These are phyloP conservation scores for Halocynthia aurantium DNA, from an alignment of 23 tunicate species.

Conservation along the genomic window DNA sequence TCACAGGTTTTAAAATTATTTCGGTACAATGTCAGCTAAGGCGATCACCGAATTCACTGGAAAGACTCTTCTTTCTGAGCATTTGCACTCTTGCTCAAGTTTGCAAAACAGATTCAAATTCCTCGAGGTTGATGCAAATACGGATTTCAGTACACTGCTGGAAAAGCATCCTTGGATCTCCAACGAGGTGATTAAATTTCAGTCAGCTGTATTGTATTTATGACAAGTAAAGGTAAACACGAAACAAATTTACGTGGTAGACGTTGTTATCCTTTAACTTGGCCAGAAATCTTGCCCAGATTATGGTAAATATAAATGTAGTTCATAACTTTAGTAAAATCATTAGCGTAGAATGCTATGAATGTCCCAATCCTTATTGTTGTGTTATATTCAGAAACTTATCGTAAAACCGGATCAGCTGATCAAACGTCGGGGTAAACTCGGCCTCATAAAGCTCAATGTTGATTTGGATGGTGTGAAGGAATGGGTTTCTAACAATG, in stretches of 20 bases:
- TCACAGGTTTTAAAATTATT: background rate
- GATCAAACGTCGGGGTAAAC: constrained; percentile 94
- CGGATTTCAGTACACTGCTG: constrained; percentile 33
- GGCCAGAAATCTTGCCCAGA: background rate
- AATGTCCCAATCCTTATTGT: background rate
- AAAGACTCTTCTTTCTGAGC: constrained; percentile 54
- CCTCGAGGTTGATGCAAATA: constrained; percentile 28
- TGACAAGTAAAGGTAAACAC: background rate
- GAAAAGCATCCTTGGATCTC: constrained; percentile 52
- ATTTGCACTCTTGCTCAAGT: constrained; percentile 23
- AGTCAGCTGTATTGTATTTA: background rate
- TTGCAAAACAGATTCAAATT: constrained; percentile 45
- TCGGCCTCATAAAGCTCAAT: constrained; percentile 83
- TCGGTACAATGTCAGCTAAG: constrained; percentile 81
- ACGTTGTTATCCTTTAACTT: too few species aligned
- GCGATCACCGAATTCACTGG: constrained; percentile 83
- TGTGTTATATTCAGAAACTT: constrained; percentile 39
- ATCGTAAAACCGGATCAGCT: constrained; percentile 97
- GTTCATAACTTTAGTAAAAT: background rate
- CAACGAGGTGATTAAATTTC: constrained; percentile 40
- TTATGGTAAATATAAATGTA: background rate
- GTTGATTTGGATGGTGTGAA: constrained; percentile 54
- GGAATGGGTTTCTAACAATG: constrained; percentile 59
- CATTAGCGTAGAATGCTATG: background rate
- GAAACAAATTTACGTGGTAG: too few species aligned